A percentile compares a stretch with the other conserved stretches of the same genome.
phyloP scores from a whole-genome alignment of 1,140 invertebrate species.

The Trachymyrmex septentrionalis region DNA sequence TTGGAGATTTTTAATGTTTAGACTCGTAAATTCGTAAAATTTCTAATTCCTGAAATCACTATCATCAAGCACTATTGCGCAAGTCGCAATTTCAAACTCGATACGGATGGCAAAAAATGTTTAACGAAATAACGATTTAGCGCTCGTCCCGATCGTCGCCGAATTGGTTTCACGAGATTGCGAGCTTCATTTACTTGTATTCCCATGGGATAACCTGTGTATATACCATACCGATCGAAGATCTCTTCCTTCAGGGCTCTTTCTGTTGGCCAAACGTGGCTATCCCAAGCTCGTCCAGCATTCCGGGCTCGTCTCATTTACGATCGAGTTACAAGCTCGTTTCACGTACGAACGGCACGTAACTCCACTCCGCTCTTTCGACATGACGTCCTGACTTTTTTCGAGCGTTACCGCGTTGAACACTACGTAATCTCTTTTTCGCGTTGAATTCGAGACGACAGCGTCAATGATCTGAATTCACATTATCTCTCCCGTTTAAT shows the following conservation, averaged over 20 bases:
- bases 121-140: constrained; percentile 56
- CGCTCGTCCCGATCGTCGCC: constrained; percentile 36
- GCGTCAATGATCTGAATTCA: neutral
- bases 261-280: constrained; percentile 48
- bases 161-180: constrained; percentile 25
- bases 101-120: neutral
- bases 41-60: neutral
- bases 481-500: neutral
- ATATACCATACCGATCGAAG: constrained; percentile 59
- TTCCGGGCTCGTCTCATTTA: constrained; percentile 72
- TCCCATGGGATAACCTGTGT: constrained; percentile 50
- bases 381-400: constrained; percentile 58
- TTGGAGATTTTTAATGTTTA: neutral
- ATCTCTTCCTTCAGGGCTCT: constrained; percentile 67
- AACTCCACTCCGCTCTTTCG: constrained; percentile 50
- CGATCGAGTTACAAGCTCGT: constrained; percentile 70
- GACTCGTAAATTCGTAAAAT: neutral
- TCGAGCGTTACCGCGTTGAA: constrained; percentile 22
- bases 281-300: constrained; percentile 65
- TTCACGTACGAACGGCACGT: constrained; percentile 71
- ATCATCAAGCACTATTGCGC: neutral
- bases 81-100: constrained; percentile 1
- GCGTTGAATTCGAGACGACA: constrained; percentile 35
- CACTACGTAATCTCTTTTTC: constrained; percentile 50
- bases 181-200: constrained; percentile 60